phyloP scores from a whole-genome alignment of 2,888 invertebrate species.

The Xylota sylvarum region DNA sequence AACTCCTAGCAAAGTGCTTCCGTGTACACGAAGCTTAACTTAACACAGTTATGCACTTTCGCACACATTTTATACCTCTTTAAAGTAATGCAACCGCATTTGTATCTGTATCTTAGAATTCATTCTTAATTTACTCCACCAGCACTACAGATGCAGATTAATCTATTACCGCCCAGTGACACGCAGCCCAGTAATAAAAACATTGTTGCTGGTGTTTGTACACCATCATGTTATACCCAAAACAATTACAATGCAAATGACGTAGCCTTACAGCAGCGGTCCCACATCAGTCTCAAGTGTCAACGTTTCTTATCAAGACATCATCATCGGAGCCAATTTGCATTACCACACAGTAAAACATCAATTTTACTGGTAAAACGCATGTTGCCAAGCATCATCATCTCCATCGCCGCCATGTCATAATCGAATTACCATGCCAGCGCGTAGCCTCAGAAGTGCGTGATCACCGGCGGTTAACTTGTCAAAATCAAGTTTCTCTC shows the following conservation, averaged over 20 bases:
- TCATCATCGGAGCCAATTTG: slow-evolving; percentile 64
- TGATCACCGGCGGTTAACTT: slow-evolving; percentile 67
- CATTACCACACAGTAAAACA: slow-evolving; percentile 68
- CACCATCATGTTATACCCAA: background rate
- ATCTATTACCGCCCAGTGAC: slow-evolving; percentile 17
- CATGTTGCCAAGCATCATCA: slow-evolving; percentile 57
- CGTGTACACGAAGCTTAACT: no score
- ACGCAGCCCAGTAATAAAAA: slow-evolving; percentile 22
- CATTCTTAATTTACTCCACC: background rate
- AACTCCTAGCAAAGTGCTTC: no score
- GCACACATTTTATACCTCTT: no score
- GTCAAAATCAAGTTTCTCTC: slow-evolving; percentile 71
- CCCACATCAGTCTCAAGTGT: slow-evolving; percentile 56
- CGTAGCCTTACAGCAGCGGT: slow-evolving; percentile 7
- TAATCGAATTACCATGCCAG: slow-evolving; percentile 54
- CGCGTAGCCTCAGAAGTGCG: slow-evolving; percentile 50
- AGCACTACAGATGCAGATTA: slow-evolving; percentile 11
- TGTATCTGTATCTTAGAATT: background rate
- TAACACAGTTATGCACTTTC: no score
- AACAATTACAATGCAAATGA: slow-evolving; percentile 55
- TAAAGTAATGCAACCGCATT: background rate
- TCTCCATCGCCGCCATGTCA: slow-evolving; percentile 38
- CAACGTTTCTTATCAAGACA: slow-evolving; percentile 73
- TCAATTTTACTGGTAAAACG: slow-evolving; percentile 65
- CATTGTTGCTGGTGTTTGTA: background rate